Conservation (phyloP, 2,888 invertebrate species). For the Apodemia mormo region DNA sequence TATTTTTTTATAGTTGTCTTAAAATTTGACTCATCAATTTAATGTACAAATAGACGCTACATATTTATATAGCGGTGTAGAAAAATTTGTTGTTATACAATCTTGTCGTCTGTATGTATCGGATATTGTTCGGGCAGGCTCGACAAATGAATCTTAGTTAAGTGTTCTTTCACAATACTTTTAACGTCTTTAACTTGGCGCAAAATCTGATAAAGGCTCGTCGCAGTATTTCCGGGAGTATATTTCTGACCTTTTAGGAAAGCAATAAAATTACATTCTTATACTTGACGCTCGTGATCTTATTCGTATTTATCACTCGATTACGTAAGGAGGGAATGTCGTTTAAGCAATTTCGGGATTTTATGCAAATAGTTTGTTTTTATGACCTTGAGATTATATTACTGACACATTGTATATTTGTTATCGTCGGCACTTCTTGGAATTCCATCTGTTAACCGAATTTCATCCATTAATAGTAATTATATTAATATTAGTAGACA, state of each 20-base stretch:
- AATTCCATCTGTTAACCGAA: too few relatives aligned
- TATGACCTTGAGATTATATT: too few relatives aligned
- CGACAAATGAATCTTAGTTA: constrained; percentile 11
- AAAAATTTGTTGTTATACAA: neutral
- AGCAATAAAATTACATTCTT: neutral
- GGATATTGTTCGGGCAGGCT: neutral
- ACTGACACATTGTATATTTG: too few relatives aligned
- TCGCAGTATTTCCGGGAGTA: constrained; percentile 2
- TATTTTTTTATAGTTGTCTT: too few relatives aligned
- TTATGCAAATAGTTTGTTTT: too few relatives aligned
- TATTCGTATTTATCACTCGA: neutral
- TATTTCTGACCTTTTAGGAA: neutral
- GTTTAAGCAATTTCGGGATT: too few relatives aligned
- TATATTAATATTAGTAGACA: too few relatives aligned
- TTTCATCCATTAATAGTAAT: too few relatives aligned
- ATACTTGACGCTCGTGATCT: neutral
- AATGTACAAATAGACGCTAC: too few relatives aligned
- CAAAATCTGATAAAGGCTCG: constrained; percentile 1
- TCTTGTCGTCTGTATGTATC: neutral
- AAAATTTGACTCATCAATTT: too few relatives aligned
- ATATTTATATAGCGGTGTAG: too few relatives aligned
- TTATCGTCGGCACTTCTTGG: too few relatives aligned
- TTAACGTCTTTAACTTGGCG: neutral
- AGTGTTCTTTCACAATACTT: constrained; percentile 13
- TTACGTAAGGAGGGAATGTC: neutral